Base-by-base conservation (phyloP, 2,797 vertebrate genomes). In the Rhinella marina region DNA sequence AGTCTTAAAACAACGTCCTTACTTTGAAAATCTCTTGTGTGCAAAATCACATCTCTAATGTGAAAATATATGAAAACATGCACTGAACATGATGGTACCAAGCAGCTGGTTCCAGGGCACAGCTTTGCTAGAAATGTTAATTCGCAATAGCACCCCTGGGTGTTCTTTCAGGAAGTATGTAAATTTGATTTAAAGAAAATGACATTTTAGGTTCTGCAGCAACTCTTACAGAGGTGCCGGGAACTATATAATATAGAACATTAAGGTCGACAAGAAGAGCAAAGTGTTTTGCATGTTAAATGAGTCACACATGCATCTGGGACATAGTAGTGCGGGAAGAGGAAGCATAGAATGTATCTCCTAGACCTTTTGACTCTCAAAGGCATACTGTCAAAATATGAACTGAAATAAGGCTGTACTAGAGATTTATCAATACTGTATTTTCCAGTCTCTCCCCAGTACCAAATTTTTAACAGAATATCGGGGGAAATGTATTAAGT, bases 161-260 rank as follows among this genome's bases (percentile, higher is more conserved):
- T 84, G 52, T 73, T 84, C 66, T 50, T 59, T n/a, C 78, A 23
- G 21, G 56, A 85, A 85, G 73, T 50, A 78, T 85, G 75, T 66
- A 85, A 76, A 85, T 86, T 56, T 70, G 32, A 79, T 86, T 79
- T 25, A 29, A 52, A 70, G 85, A 54, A 86, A 80, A 80, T 80
- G 76, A 66, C 85, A 86, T 80, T 86, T 80, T 29, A 78, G 41
- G 73, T 62, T 76, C 14, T 48, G 41, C 41, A 66, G 61, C 59
- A 29, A 64, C 25, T 57, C 62, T 50, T 64, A n/a, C 27, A 62
- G 79, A 68, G 52, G 57, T 68, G 23, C 75, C 9, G 13, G 52
- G 52, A 32, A 56, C 76, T 54, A 68, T 70, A 86, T 59, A 68
- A 86, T 32, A 68, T 56, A 79, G 75, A 66, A 29, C 27, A 52